Evolutionary conservation across 1,140 invertebrate species (phyloP), one percentile per base, ranked within the genome.

Genomic region (Gonatopus flavifemur): DNA sequence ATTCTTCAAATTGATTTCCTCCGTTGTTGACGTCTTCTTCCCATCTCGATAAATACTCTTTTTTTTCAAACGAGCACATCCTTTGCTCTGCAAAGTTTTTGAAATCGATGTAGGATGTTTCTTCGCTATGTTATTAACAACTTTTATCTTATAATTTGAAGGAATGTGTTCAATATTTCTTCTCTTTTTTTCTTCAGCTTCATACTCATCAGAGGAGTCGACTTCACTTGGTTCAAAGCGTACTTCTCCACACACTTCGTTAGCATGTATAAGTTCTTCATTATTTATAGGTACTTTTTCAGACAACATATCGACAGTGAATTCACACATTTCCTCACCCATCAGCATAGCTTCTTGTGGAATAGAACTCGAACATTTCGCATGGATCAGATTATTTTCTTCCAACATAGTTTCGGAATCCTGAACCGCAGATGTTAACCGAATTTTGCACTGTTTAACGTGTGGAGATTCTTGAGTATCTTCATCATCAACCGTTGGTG

Each of bases 1-100:
- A 50, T 43, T 62, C 59, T 44, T 58, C 52, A 15, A 41, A 32
- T 39, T 8, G 45, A 8, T 35, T 55, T 49, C 59, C 59, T 19
- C 52, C 51, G 13, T n/a, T 49, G 40, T 33, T 45, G 25, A 53
- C 38, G 10, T 47, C 25, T 46, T 55, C 16, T 38, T 43, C 38
- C 52, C 52, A 58, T 43, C 15, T 15, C 3, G 12, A 15, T 13
- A 56, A 31, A 42, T 55, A 33, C 22, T 40, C 31, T 31, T 38
- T 46, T 31, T 32, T 25, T 22, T 52, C 52, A 21, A 55, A 52
- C 13, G 25, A 37, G 28, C 7, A 12, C 3, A 19, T 20, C 43
- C 31, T 30, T 55, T 52, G 24, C 39, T 55, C 49, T 58, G 42
- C 18, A 58, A 25, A 5, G 33, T 49, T 52, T 49, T 32, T 21